Base-by-base conservation (phyloP, 2,797 vertebrate species). In the Sitta carolinensis region DNA sequence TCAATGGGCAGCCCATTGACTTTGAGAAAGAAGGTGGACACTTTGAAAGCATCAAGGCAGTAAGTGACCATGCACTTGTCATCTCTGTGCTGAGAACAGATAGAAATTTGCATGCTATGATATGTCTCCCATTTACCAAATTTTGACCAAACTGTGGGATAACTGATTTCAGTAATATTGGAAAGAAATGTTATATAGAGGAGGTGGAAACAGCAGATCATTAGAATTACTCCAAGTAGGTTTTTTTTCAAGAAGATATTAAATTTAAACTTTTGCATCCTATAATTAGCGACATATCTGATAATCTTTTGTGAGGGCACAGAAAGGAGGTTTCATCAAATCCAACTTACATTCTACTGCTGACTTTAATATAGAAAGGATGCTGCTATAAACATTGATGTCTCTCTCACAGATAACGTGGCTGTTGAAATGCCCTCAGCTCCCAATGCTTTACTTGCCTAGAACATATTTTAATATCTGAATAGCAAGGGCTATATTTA, bases 21-120 rank as follows among this genome's bases (percentile, higher is more conserved):
- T 98, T 99, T 51, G 98, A 98, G 48, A 99, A 98, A 86, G 98
- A 99, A 38, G 98, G 98, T 3, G 98, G 98, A 94, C 99, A 99
- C 97, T 99, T 99, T 96, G 99, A 99, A 98, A 99, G 97, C 98
- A 99, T 99, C 97, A 98, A 99, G 96, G 99, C 98, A 93, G 99
- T 99, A 98, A 99, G 99, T 98, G 84, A 89, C 66, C n/a, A 21
- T 38, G 23, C 1, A 17, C 90, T 97, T 80, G 10, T 89, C 34
- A 52, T 66, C 52, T 84, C 13, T 78, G 17, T 90, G 62, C 40
- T 70, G 51, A 17, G 29, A 84, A 82, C 14, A 54, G 84, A 11
- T 45, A 70, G 18, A 38, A 90, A 45, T 63, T 72, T 64, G 9
- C 48, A 23, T 74, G 70, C 1, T 89, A 83, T 72, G 59, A 12